Evolutionary conservation across 2,797 vertebrate species (phyloP).

Genomic region (Lacerta bilineata): DNA sequence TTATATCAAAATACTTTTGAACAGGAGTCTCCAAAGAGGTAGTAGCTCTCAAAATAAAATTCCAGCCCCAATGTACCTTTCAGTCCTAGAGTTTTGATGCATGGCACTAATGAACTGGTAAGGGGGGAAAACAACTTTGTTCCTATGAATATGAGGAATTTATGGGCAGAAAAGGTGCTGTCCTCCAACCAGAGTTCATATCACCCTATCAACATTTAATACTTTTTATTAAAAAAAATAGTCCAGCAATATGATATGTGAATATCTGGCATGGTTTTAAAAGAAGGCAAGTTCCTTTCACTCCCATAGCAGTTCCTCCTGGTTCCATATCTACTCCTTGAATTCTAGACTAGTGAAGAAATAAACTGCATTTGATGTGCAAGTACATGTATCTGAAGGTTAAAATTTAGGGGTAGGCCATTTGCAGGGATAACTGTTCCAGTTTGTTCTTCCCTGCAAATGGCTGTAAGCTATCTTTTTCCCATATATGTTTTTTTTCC

Average conservation of each 20-base stretch:
- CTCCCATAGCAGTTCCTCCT: not conserved
- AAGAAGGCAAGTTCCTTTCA: conserved; percentile 3
- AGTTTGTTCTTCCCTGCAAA: not conserved
- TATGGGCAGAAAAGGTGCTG: not conserved
- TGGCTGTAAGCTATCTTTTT: not conserved
- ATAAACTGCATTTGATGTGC: not conserved
- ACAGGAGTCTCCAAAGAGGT: conserved; percentile 13
- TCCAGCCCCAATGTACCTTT: conserved; percentile 17
- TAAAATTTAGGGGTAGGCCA: not conserved
- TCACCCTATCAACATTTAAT: not conserved
- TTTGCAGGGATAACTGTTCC: not conserved
- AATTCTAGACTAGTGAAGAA: not conserved
- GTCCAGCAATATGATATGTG: not conserved
- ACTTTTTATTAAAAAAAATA: not conserved
- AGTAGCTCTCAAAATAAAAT: not conserved
- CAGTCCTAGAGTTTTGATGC: conserved; percentile 18
- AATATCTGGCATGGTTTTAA: not conserved
- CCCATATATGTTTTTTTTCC: not conserved
- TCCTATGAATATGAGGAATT: conserved; percentile 4
- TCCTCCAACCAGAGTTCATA: not conserved
- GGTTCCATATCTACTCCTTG: not conserved
- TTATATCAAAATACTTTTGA: conserved; percentile 17
- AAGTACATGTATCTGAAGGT: not conserved
- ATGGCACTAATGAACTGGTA: conserved; percentile 7
- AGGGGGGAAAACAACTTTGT: conserved; percentile 1